A percentile compares a stretch with the other conserved stretches of the same genome.
These are phyloP conservation scores for Thecocarcelia acutangulata DNA, from an alignment of 2,888 invertebrate genomes.

Conservation along the genomic window DNA sequence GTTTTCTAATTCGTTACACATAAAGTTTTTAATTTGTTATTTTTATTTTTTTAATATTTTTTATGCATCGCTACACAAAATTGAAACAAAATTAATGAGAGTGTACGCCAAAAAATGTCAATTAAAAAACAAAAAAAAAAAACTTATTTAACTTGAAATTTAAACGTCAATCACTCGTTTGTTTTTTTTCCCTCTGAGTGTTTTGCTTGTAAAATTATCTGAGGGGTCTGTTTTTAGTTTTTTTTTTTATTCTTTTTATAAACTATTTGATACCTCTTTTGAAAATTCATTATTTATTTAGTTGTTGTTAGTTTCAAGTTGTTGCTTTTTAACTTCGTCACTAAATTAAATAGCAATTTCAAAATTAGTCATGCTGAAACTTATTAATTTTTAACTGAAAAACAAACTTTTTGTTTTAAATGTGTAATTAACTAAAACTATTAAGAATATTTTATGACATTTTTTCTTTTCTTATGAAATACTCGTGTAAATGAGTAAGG, in stretches of 20 bases:
- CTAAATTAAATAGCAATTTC: constrained; percentile 53
- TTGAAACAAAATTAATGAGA: not conserved
- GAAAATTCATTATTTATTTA: constrained; percentile 4
- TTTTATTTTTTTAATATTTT: constrained; percentile 16
- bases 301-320: constrained; percentile 8
- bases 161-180: constrained; percentile 53
- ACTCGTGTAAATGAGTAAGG: too few species aligned
- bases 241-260: not conserved
- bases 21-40: constrained; percentile 29
- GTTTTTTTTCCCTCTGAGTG: not conserved
- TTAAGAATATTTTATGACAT: constrained; percentile 4
- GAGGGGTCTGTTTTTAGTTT: constrained; percentile 8
- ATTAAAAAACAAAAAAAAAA: not conserved
- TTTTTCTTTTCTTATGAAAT: not conserved
- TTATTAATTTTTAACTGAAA: constrained; percentile 9
- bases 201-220: constrained; percentile 6
- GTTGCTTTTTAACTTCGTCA: constrained; percentile 31
- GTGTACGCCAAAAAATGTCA: not conserved
- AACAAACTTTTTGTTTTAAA: not conserved
- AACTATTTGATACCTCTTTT: not conserved
- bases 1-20: constrained; percentile 55
- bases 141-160: constrained; percentile 40
- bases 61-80: constrained; percentile 39
- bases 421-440: constrained; percentile 24
- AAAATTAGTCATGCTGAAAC: constrained; percentile 61